Conservation (phyloP, 2,888 invertebrate species). For the Noctua janthe region DNA sequence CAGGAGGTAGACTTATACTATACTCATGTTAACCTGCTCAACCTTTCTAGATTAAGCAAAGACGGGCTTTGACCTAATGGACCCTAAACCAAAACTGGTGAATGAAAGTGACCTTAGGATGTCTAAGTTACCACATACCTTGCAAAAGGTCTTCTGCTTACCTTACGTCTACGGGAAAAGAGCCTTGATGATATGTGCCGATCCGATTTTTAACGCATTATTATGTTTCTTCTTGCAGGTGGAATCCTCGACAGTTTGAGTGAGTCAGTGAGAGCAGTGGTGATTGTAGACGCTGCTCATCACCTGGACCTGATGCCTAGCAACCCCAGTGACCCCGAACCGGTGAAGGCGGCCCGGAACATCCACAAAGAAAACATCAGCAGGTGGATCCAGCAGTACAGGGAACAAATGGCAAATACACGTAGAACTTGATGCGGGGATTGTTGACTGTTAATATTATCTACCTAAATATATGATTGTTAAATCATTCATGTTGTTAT, state of each 20-base stretch:
- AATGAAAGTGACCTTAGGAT: background rate
- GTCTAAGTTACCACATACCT: background rate
- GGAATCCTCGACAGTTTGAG: slow-evolving; percentile 94
- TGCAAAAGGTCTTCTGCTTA: background rate
- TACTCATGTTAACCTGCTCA: background rate
- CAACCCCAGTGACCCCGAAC: slow-evolving; percentile 92
- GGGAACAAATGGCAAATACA: slow-evolving; percentile 39
- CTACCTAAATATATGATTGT: slow-evolving; percentile 33
- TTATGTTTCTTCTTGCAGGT: slow-evolving; percentile 72
- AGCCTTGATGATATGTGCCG: background rate
- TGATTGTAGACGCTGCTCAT: slow-evolving; percentile 96
- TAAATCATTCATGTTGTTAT: slow-evolving; percentile 8
- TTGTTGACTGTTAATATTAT: slow-evolving; percentile 26
- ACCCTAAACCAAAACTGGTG: background rate
- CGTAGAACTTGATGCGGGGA: slow-evolving; percentile 52
- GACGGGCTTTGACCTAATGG: background rate
- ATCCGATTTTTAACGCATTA: background rate
- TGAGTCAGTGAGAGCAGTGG: slow-evolving; percentile 91
- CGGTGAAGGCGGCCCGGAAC: slow-evolving; percentile 91
- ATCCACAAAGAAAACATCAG: slow-evolving; percentile 91
- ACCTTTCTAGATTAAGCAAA: background rate
- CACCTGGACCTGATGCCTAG: slow-evolving; percentile 94
- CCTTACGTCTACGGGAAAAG: background rate
- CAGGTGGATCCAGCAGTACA: slow-evolving; percentile 89
- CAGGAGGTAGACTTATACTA: slow-evolving; percentile 90